These are phyloP conservation scores for Muntiacus muntjak DNA, from an alignment of 2,113 vertebrate genomes.

Conservation along the genomic window DNA sequence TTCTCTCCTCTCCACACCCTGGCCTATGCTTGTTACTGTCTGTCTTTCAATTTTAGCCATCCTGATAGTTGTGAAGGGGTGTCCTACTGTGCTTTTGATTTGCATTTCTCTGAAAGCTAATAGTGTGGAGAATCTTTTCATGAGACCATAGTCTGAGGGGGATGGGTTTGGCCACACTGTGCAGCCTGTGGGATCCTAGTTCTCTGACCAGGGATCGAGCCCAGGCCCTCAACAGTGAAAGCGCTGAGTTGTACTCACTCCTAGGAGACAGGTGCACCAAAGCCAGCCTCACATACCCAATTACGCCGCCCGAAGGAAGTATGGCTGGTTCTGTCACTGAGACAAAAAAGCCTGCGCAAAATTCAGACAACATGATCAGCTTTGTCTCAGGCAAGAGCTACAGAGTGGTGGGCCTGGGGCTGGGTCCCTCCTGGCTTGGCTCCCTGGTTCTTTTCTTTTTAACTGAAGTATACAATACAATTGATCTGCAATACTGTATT, in stretches of 20 bases:
- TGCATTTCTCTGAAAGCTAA: background rate
- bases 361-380: background rate
- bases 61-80: background rate
- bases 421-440: no score
- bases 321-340: accelerated
- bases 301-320: background rate
- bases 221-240: background rate
- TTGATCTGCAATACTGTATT: background rate
- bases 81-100: background rate
- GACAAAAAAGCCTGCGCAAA: accelerated
- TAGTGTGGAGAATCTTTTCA: background rate
- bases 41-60: background rate
- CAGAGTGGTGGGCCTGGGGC: background rate
- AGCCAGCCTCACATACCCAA: background rate
- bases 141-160: background rate
- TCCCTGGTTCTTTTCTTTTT: background rate
- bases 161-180: background rate
- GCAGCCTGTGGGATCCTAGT: background rate
- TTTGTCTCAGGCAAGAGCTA: background rate
- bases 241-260: background rate
- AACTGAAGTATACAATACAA: background rate
- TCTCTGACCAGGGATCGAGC: background rate
- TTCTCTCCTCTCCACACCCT: accelerated
- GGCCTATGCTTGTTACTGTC: accelerated
- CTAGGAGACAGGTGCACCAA: background rate